Evolutionary conservation across 2,888 invertebrate species (phyloP), one percentile per base, ranked within the genome.

Genomic region (Drymonia ruficornis): DNA sequence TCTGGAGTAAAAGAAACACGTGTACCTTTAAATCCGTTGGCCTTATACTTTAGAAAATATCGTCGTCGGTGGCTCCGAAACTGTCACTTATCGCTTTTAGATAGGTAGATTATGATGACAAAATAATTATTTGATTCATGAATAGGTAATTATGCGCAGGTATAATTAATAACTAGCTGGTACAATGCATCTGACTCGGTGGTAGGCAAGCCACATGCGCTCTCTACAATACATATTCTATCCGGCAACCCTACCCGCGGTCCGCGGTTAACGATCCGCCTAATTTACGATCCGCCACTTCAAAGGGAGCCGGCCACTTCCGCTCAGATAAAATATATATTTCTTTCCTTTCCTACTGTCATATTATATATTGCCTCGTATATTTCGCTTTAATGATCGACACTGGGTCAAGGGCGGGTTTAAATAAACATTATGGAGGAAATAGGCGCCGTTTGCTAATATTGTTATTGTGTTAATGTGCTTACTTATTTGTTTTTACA

Each of bases 251-350:
- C 70, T 70, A 52, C 45, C 56, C 49, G 12, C 57, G 12, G 47
- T 34, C 31, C 29, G 44, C 49, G 47, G 60, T 70, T 67, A 76
- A 76, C 70, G 77, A 67, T 42, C 59, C 65, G 56, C 52, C 50
- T 63, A 70, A 78, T 78, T 77, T 77, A 78, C 58, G 63, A 57
- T 57, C 42, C 49, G 46, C 61, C 47, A 70, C 68, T 76, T 76
- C 72, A 76, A 76, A 78, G 67, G 70, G 60, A 65, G 61, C 47
- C 54, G 53, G 38, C 55, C 46, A 47, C 52, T 56, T 70, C 73
- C 72, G 67, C 65, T 70, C 64, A 50, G 59, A 59, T 59, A 56
- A 52, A 67, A 67, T 70, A 72, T 72, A 67, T 67, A 63, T 71
- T 67, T 74, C 69, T 76, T 74, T 70, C 71, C 69, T 70, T 69